phyloP scores from a whole-genome alignment of 2,113 vertebrate species.

The Microtus oregoni region DNA sequence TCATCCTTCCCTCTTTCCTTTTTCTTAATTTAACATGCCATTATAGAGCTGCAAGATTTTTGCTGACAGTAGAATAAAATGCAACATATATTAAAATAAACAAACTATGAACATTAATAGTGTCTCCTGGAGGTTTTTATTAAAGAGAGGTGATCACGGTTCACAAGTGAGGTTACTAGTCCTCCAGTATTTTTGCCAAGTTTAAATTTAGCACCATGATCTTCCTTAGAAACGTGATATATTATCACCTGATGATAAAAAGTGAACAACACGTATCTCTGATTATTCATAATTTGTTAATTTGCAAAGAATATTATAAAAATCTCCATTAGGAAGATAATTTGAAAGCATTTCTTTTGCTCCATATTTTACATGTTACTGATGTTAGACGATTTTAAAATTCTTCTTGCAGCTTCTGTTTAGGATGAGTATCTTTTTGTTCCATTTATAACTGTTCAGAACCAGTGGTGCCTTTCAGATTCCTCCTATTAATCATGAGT shows the following conservation, averaged over 20 bases:
- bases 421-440: neutral
- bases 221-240: neutral
- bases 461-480: neutral
- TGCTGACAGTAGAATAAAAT: neutral
- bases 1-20: neutral
- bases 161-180: neutral
- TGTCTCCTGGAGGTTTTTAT: neutral
- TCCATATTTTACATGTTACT: neutral
- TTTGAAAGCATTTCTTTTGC: neutral
- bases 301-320: neutral
- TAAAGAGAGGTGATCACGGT: neutral
- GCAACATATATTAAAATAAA: neutral
- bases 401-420: neutral
- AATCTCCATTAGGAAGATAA: neutral
- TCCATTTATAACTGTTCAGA: neutral
- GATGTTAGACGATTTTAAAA: neutral
- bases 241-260: neutral
- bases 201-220: neutral
- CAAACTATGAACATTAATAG: neutral
- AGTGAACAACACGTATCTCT: neutral
- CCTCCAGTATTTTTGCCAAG: neutral
- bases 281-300: neutral
- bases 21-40: neutral
- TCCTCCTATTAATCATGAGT: neutral
- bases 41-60: neutral